Conservation (phyloP, 2,888 invertebrate species). For the Aporophyla lueneburgensis region DNA sequence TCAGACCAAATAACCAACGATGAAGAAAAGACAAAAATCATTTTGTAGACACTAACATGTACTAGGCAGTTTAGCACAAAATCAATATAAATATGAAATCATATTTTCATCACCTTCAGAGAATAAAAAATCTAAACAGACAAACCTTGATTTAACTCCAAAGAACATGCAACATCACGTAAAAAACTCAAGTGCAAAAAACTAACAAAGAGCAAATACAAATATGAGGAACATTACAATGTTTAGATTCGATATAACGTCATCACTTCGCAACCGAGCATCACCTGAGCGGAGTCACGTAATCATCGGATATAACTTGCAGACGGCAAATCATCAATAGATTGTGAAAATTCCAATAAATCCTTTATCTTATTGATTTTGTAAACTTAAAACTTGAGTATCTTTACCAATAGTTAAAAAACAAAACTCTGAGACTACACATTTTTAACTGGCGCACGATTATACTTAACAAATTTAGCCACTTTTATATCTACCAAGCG, state of each 20-base stretch:
- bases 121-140: constrained; percentile 14
- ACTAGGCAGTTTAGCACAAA: not conserved
- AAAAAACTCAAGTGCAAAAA: constrained; percentile 45
- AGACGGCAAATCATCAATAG: constrained; percentile 43
- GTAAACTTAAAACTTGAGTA: constrained; percentile 12
- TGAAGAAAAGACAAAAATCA: not conserved
- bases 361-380: constrained; percentile 30
- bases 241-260: constrained; percentile 59
- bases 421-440: not conserved
- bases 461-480: not conserved
- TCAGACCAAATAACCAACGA: not conserved
- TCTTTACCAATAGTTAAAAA: constrained; percentile 11
- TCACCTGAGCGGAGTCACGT: constrained; percentile 79
- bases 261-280: constrained; percentile 58
- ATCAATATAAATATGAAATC: constrained; percentile 3
- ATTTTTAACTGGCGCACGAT: not conserved
- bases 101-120: constrained; percentile 26
- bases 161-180: constrained; percentile 35
- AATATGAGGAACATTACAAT: constrained; percentile 41
- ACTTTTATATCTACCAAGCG: not conserved
- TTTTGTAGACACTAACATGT: not conserved
- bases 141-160: constrained; percentile 32
- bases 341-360: constrained; percentile 47
- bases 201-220: constrained; percentile 50
- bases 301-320: constrained; percentile 65